Conservation (phyloP, 2,113 vertebrate species). For the Campylomormyrus tamandua region DNA sequence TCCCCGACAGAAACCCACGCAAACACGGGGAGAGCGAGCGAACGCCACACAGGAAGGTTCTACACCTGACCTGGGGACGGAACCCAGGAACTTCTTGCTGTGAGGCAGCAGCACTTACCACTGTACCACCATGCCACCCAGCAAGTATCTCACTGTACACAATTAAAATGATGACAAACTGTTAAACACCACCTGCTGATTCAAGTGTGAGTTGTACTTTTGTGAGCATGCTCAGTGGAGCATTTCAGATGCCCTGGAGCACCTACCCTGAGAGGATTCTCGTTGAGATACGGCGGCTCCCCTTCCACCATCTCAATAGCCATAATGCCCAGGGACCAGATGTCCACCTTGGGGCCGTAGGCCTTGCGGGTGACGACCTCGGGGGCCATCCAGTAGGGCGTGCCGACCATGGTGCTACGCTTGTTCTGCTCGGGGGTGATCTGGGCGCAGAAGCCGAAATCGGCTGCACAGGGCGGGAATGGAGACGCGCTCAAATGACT, state of each 20-base stretch:
- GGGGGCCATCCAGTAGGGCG: constrained; percentile 97
- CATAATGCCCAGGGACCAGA: constrained; percentile 98
- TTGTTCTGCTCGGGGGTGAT: constrained; percentile 98
- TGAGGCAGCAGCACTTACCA: too few relatives aligned
- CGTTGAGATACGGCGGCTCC: constrained; percentile 96
- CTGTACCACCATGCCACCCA: not conserved
- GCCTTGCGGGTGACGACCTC: constrained; percentile 96
- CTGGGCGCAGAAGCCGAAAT: constrained; percentile 98
- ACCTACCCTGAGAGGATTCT: constrained; percentile 96
- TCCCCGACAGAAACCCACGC: too few relatives aligned
- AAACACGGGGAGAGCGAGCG: too few relatives aligned
- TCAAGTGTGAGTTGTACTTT: not conserved
- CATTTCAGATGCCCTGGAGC: not conserved
- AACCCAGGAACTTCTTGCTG: too few relatives aligned
- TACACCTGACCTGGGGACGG: too few relatives aligned
- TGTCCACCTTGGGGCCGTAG: constrained; percentile 94
- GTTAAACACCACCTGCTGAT: not conserved
- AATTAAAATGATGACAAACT: not conserved
- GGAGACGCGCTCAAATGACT: not conserved
- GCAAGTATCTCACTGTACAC: not conserved
- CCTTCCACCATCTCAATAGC: constrained; percentile 99
- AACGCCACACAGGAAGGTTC: too few relatives aligned
- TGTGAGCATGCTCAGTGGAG: not conserved
- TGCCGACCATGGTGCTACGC: constrained; percentile 97
- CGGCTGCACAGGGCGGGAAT: constrained; percentile 67